These are phyloP conservation scores for Drosophila acutilabella DNA, from an alignment of 2,888 invertebrate genomes.

Conservation along the genomic window DNA sequence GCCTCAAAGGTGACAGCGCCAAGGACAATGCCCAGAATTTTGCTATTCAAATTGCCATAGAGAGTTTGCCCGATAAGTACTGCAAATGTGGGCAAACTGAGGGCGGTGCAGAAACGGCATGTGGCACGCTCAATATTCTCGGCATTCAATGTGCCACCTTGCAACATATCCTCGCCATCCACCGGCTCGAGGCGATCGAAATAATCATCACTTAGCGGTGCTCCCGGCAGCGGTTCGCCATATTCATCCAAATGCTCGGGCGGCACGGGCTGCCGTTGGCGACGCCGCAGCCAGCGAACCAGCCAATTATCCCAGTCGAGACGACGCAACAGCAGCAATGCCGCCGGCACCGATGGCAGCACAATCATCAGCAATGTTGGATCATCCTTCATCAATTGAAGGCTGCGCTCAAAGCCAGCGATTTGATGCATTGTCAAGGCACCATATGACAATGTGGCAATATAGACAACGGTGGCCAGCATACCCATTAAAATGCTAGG, in stretches of 20 bases:
- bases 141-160: constrained; percentile 17
- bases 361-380: constrained; percentile 59
- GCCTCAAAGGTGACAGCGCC: constrained; percentile 65
- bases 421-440: constrained; percentile 55
- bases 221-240: constrained; percentile 54
- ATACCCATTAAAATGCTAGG: constrained; percentile 50
- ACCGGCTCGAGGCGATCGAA: constrained; percentile 45
- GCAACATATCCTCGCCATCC: constrained; percentile 21
- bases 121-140: constrained; percentile 42
- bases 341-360: constrained; percentile 56
- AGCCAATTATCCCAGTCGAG: constrained; percentile 58
- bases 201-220: constrained; percentile 59
- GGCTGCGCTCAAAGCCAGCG: constrained; percentile 39
- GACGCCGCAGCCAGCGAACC: constrained; percentile 47
- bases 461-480: constrained; percentile 52
- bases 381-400: constrained; percentile 49
- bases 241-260: constrained; percentile 34
- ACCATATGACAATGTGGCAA: constrained; percentile 56
- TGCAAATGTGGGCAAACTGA: constrained; percentile 59
- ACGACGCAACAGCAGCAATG: constrained; percentile 40
- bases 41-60: constrained; percentile 35
- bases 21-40: constrained; percentile 31
- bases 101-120: constrained; percentile 49
- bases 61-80: constrained; percentile 48
- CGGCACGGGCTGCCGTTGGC: constrained; percentile 16